Percentiles rank a stretch among this genome's conserved stretches.
Evolutionary conservation across 2,797 vertebrate genomes (phyloP).

Genomic region (Acrossocheilus fasciatus): DNA sequence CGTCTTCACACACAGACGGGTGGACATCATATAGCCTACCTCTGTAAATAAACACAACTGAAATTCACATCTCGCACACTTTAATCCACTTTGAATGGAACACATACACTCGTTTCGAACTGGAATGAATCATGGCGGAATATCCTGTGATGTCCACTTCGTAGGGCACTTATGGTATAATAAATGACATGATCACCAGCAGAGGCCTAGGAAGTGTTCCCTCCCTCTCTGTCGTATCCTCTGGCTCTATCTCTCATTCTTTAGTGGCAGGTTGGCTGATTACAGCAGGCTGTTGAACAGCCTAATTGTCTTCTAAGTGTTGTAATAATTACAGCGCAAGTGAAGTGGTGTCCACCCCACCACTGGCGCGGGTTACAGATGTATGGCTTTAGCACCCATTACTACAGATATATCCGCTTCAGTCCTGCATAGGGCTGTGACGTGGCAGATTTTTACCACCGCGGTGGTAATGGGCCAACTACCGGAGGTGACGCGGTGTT

Average conservation of each 20-base stretch:
- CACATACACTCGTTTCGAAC: no score
- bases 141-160: no score
- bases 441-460: no score
- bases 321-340: constrained; percentile 44
- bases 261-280: constrained; percentile 18
- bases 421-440: background rate
- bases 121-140: no score
- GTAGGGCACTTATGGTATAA: background rate
- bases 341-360: constrained; percentile 25
- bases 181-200: background rate
- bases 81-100: no score
- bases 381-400: constrained; percentile 1
- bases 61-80: no score
- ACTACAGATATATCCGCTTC: background rate
- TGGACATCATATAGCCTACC: no score
- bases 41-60: no score
- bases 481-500: no score
- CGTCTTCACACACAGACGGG: no score
- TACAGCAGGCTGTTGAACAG: constrained; percentile 18
- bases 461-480: no score
- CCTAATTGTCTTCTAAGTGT: constrained; percentile 33
- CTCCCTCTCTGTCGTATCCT: background rate
- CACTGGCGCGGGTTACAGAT: background rate
- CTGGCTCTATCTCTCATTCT: background rate
- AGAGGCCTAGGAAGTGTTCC: background rate